phyloP scores from a whole-genome alignment of 2,797 vertebrate species.

The Leptoclinus maculatus region DNA sequence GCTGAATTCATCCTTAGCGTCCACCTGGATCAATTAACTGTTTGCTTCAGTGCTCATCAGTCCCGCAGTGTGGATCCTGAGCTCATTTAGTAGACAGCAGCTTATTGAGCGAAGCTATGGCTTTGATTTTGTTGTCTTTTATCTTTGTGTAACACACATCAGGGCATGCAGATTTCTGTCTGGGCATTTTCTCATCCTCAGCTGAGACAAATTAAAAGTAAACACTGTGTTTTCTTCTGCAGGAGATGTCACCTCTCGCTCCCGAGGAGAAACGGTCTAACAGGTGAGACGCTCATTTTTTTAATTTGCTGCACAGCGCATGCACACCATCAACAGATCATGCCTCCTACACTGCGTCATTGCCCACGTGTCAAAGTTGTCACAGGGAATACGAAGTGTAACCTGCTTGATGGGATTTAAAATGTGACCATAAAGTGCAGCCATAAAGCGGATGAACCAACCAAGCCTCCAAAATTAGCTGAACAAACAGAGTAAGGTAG shows the following conservation, averaged over 20 bases:
- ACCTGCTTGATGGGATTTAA: constrained; percentile 60
- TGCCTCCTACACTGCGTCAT: not conserved
- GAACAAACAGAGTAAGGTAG: constrained; percentile 77
- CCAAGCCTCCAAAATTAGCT: constrained; percentile 78
- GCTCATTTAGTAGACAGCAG: constrained; percentile 42
- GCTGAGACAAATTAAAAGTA: constrained; percentile 12
- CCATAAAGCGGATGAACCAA: constrained; percentile 71
- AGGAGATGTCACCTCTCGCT: constrained; percentile 73
- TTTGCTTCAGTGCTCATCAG: constrained; percentile 82
- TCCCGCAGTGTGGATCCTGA: constrained; percentile 43
- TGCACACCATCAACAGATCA: not conserved
- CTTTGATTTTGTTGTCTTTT: constrained; percentile 44
- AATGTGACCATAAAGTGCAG: constrained; percentile 62
- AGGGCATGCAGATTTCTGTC: not conserved
- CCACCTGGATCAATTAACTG: constrained; percentile 86
- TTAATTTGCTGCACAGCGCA: not conserved
- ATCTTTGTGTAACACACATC: constrained; percentile 1
- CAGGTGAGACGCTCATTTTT: constrained; percentile 73
- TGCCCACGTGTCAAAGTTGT: constrained; percentile 20
- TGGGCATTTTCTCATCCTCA: not conserved
- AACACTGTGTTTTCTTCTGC: constrained; percentile 49
- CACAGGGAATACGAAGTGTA: constrained; percentile 35
- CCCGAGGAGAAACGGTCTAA: constrained; percentile 41
- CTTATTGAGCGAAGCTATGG: constrained; percentile 33
- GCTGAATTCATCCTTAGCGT: constrained; percentile 82